These are phyloP conservation scores for Myotis myotis DNA, from an alignment of 2,797 vertebrate genomes.

Conservation along the genomic window DNA sequence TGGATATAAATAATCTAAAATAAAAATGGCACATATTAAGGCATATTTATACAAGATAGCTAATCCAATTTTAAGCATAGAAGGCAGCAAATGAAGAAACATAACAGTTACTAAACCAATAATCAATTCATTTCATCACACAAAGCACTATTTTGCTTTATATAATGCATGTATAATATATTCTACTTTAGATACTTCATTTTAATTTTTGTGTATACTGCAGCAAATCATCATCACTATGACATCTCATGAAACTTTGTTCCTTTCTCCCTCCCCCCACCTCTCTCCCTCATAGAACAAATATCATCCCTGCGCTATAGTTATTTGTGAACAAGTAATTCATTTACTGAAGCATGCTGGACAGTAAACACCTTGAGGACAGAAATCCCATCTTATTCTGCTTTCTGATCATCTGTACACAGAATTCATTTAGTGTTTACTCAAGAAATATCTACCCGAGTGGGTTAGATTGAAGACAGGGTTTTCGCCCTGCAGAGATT, in stretches of 20 bases:
- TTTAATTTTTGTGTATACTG: background rate
- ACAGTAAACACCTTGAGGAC: background rate
- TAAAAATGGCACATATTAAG: background rate
- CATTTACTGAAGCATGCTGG: background rate
- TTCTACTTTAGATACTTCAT: background rate
- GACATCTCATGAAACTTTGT: background rate
- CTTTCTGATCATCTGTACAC: background rate
- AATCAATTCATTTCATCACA: background rate
- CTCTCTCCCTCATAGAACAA: background rate
- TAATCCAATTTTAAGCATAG: slow-evolving; percentile 6
- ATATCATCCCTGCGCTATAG: background rate
- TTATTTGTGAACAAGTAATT: background rate
- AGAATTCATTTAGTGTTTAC: background rate
- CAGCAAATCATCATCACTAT: background rate
- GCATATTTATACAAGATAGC: slow-evolving; percentile 2
- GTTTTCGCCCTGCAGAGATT: background rate
- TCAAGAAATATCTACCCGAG: background rate
- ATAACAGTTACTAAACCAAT: background rate
- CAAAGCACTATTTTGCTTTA: background rate
- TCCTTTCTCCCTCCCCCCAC: background rate
- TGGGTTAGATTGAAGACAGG: background rate
- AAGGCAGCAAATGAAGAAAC: background rate
- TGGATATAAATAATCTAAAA: slow-evolving; percentile 10
- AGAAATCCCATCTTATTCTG: background rate
- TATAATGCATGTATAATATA: background rate